Conservation (phyloP, 2,888 invertebrate genomes). For the Chrysina gloriosa region DNA sequence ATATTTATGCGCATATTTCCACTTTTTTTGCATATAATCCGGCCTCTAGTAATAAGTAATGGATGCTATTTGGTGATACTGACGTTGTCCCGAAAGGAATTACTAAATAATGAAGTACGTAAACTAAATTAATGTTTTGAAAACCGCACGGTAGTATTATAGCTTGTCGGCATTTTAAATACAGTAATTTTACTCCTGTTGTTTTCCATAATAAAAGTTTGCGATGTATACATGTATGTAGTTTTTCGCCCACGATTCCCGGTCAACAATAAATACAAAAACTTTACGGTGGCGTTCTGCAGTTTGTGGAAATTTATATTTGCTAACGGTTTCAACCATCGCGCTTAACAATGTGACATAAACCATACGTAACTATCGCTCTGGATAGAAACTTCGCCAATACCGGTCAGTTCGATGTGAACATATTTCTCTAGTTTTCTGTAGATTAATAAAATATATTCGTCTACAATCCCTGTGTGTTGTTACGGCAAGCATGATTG, state of each 20-base stretch:
- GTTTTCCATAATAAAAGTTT: slow-evolving; percentile 28
- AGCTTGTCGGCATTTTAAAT: slow-evolving; percentile 28
- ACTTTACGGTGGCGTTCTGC: slow-evolving; percentile 28
- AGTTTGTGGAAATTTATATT: slow-evolving; percentile 36
- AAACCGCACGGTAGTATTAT: slow-evolving; percentile 20
- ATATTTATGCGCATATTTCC: no score
- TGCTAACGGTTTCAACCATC: slow-evolving; percentile 34
- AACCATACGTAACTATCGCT: slow-evolving; percentile 37
- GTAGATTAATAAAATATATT: slow-evolving; percentile 36
- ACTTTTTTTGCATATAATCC: no score
- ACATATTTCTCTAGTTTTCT: slow-evolving; percentile 18
- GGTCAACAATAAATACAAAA: slow-evolving; percentile 37
- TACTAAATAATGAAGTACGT: background rate
- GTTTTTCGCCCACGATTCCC: slow-evolving; percentile 24
- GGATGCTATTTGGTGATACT: background rate
- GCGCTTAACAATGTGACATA: slow-evolving; percentile 36
- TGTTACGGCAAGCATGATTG: background rate
- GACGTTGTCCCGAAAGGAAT: background rate
- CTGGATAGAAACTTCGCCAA: slow-evolving; percentile 35
- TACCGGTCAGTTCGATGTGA: slow-evolving; percentile 31
- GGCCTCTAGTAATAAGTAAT: no score
- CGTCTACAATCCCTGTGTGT: background rate
- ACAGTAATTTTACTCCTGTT: slow-evolving; percentile 5
- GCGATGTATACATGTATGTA: slow-evolving; percentile 32
- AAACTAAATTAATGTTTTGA: slow-evolving; percentile 6